Evolutionary conservation across 2,888 invertebrate genomes (phyloP), one percentile per base, ranked within the genome.

Genomic region (Pterostichus madidus): DNA sequence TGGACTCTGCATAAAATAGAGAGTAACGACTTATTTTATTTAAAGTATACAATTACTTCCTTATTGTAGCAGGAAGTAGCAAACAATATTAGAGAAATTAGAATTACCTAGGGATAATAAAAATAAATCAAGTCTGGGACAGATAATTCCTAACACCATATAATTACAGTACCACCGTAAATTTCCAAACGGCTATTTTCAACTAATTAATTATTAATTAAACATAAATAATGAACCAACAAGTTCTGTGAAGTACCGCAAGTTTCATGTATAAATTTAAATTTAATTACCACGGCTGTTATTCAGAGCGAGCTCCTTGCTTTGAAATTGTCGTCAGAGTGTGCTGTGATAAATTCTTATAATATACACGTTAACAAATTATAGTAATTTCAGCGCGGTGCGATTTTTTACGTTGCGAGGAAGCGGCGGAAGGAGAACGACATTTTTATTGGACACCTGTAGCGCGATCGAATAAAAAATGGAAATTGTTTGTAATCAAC

Each of bases 251-350:
- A 77, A 77, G 56, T 15, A 35, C 77, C 56, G 52, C 56, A 76
- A 77, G 52, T 56, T 77, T 32, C 53, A 77, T 77, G 56, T 77
- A 56, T 77, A 56, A 77, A 77, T 77, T 77, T 77, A 56, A 53
- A 77, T 77, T 77, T 35, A 52, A 77, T 77, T 77, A 77, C 77
- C 39, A 7, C 39, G 73, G 24, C n/a, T 24, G 24, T 13, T 11
- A 49, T 49, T 5, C 49, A 49, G 49, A 11, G 49, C n/a, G 13
- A 49, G 11, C 44, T 24, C 2, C 24, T 24, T 39, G 39, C 39
- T 39, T 39, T 39, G 39, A 39, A 39, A 39, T 39, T 39, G 39
- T 39, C 39, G 39, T 8, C 39, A 39, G 24, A 24, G 24, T 24
- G 3, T 49, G n/a, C 5, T 49, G 49, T 49, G 49, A 49, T 49